These are phyloP conservation scores for Trypoxylon attenuatum DNA, from an alignment of 2,888 invertebrate species.

Conservation along the genomic window DNA sequence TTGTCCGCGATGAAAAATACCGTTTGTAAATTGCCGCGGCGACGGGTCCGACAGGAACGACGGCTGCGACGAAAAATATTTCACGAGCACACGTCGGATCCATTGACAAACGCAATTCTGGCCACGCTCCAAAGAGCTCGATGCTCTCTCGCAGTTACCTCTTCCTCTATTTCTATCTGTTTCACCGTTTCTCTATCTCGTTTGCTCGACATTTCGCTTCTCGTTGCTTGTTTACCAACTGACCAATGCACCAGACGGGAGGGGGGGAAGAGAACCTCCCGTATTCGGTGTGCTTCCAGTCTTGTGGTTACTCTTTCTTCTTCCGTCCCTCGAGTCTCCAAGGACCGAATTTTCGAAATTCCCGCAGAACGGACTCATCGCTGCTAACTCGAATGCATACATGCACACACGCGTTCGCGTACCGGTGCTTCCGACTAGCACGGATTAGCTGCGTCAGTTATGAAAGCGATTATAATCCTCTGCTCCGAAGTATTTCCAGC, in stretches of 20 bases:
- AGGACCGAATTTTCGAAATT: no score
- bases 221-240: constrained; percentile 30
- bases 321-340: not conserved
- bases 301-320: not conserved
- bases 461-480: no score
- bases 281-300: constrained; percentile 16
- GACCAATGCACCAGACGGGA: constrained; percentile 25
- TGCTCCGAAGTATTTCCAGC: no score
- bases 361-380: no score
- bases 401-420: no score
- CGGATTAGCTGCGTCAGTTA: no score
- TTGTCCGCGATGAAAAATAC: constrained; percentile 7
- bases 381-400: no score
- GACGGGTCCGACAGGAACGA: constrained; percentile 20
- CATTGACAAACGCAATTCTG: constrained; percentile 34
- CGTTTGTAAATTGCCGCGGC: constrained; percentile 2
- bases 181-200: no score
- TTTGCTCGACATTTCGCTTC: no score
- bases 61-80: constrained; percentile 29
- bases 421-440: no score
- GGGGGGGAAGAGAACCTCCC: no score
- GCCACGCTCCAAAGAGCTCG: constrained; percentile 26
- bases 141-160: no score
- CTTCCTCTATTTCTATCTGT: constrained; percentile 6
- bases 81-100: constrained; percentile 19